Percentiles rank a stretch among this genome's conserved stretches.
phyloP scores from a whole-genome alignment of 2,888 invertebrate species.

The Stenchaetothrips biformis region DNA sequence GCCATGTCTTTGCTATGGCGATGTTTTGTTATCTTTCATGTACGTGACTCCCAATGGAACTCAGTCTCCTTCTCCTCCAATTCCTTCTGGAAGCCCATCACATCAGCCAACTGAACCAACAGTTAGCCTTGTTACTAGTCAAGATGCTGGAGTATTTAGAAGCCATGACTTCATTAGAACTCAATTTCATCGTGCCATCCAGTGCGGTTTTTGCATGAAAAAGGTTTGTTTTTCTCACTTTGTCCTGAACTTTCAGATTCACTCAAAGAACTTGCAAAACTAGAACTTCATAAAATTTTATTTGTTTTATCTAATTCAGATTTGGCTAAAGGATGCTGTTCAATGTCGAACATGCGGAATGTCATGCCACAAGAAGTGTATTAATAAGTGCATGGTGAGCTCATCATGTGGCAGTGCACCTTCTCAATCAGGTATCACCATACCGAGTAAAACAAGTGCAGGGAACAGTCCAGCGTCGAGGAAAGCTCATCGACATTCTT shows the following conservation, averaged over 20 bases:
- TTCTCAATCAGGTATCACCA: not conserved
- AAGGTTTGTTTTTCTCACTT: slow-evolving; percentile 57
- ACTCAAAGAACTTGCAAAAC: not conserved
- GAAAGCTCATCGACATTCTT: slow-evolving; percentile 29
- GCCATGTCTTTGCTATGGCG: slow-evolving; percentile 85
- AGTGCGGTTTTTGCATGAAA: slow-evolving; percentile 89
- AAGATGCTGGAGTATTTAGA: not conserved
- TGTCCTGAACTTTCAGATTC: not conserved
- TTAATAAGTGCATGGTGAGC: slow-evolving; percentile 73
- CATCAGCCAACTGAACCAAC: slow-evolving; percentile 41
- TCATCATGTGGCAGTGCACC: slow-evolving; percentile 37
- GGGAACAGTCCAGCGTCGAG: not conserved
- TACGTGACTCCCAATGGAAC: slow-evolving; percentile 39
- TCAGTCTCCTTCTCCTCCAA: slow-evolving; percentile 43
- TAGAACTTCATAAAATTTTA: not conserved
- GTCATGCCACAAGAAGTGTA: slow-evolving; percentile 95
- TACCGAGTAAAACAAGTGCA: no score
- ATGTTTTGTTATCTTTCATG: slow-evolving; percentile 77
- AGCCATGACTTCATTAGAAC: slow-evolving; percentile 76
- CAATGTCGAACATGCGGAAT: slow-evolving; percentile 84
- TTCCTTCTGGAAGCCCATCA: slow-evolving; percentile 39
- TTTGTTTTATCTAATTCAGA: slow-evolving; percentile 51
- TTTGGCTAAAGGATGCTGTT: slow-evolving; percentile 94
- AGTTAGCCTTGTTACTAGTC: slow-evolving; percentile 12
- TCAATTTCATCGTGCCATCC: slow-evolving; percentile 83